These are phyloP conservation scores for Heliornis fulica DNA, from an alignment of 2,113 vertebrate species.

Conservation along the genomic window DNA sequence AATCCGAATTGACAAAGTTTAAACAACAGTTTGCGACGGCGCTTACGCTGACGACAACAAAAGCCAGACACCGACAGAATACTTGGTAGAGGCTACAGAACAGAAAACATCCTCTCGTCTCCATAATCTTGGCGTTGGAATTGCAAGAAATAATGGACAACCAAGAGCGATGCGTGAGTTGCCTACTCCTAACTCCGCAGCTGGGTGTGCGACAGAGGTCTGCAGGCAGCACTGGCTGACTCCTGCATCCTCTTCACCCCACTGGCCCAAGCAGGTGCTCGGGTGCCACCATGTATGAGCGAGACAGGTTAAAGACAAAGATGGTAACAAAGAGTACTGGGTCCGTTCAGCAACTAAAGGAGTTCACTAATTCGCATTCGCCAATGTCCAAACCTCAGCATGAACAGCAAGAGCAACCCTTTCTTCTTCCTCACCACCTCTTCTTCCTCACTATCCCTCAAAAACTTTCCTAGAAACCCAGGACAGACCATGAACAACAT, in stretches of 20 bases:
- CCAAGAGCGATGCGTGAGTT: neutral
- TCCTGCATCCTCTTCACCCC: neutral
- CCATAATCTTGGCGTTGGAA: neutral
- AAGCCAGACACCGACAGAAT: neutral
- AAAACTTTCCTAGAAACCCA: neutral
- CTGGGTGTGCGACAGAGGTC: fast-evolving
- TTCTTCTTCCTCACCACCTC: neutral
- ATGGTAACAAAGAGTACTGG: fast-evolving
- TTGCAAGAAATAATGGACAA: neutral
- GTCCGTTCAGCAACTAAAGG: neutral
- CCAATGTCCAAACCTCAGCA: neutral
- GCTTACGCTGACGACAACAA: neutral
- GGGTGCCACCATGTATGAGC: fast-evolving
- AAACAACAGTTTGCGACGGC: neutral
- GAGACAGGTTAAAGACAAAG: neutral
- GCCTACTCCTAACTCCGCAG: neutral
- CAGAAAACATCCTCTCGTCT: neutral
- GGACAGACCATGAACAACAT: neutral
- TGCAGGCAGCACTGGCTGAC: neutral
- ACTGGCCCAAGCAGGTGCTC: neutral
- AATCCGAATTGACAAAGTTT: neutral
- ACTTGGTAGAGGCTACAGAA: neutral
- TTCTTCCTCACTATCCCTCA: neutral
- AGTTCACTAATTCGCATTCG: neutral
- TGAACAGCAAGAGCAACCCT: neutral